A percentile compares a stretch with the other conserved stretches of the same genome.
Evolutionary conservation across 2,888 invertebrate species (phyloP).

Genomic region (Phyllotreta striolata): DNA sequence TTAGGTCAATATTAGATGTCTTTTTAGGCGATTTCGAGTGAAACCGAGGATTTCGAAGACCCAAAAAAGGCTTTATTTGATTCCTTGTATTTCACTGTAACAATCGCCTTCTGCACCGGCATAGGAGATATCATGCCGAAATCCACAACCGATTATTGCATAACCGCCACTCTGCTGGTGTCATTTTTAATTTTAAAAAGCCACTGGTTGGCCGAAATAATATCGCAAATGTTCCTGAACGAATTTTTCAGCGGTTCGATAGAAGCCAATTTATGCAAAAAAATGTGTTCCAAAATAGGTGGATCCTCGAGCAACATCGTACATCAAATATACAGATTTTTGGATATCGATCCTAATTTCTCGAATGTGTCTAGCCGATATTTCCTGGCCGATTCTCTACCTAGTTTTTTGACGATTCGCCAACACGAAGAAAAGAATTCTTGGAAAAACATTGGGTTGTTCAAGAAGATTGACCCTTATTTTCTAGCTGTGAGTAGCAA

Average conservation of each 20-base stretch:
- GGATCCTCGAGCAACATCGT: too few relatives aligned
- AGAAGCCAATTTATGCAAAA: slow-evolving; percentile 20
- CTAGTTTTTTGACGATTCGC: too few relatives aligned
- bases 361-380: too few relatives aligned
- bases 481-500: slow-evolving; percentile 34
- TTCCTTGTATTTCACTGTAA: slow-evolving; percentile 31
- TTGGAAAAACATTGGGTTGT: slow-evolving; percentile 20
- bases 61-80: slow-evolving; percentile 10
- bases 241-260: slow-evolving; percentile 8
- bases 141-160: slow-evolving; percentile 10
- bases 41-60: not conserved
- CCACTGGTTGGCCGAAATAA: slow-evolving; percentile 21
- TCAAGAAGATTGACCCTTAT: slow-evolving; percentile 33
- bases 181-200: slow-evolving; percentile 23
- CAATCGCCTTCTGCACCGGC: slow-evolving; percentile 24
- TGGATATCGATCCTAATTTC: too few relatives aligned
- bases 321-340: too few relatives aligned
- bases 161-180: slow-evolving; percentile 17
- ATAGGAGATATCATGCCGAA: slow-evolving; percentile 28
- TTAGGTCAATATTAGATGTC: slow-evolving; percentile 2
- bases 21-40: slow-evolving; percentile 14
- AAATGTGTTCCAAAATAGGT: slow-evolving; percentile 22
- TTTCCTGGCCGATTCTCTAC: too few relatives aligned
- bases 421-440: slow-evolving; percentile 5
- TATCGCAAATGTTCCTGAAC: slow-evolving; percentile 18